Evolutionary conservation across 92 coral and sea anemone species (phyloP), one percentile per base, ranked within the genome.

Genomic region (Phenganax subtilis): DNA sequence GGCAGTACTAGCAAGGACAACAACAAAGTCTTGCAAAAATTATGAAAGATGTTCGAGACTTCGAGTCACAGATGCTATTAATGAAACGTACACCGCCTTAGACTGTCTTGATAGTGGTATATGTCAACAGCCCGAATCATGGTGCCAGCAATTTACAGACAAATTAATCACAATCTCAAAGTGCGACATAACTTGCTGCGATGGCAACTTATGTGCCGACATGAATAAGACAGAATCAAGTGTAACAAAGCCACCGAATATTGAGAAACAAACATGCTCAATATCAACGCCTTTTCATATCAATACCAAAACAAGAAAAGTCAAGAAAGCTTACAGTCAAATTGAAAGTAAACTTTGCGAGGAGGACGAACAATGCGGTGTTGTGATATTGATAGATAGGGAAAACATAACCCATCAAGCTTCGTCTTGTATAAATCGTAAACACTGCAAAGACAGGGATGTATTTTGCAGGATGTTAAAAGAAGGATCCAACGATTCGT

Each of bases 81-180:
- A 79, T 65, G 56, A 79, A 54, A 79, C 83, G 51, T 54, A 79
- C 73, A 79, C 57, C 7, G 83, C 83, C 25, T 64, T 79, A 28
- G 83, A 79, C 51, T 79, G 83, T 27, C 74, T 79, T 10, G 83
- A 79, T 51, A 58, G 69, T 28, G 27, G 69, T n/a, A 20, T 79
- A 12, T 79, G 83, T 65, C 12, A 79, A 31, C 53, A 79, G 63
- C 53, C 72, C 47, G 51, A 28, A 10, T 79, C 74, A 52, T 79
- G 83, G 83, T 79, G 83, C 14, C 73, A 79, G 57, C 8, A 51
- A 6, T 79, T 79, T n/a, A 51, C 83, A 51, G 56, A 12, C 12
- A 44, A 65, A 0, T 54, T 58, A 29, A 4, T 2, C 6, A 8
- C 59, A 14, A 63, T 79, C 74, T 27, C 73, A 30, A 8, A 72